Percentiles rank a stretch among this genome's conserved stretches.
Evolutionary conservation across 2,888 invertebrate genomes (phyloP).

Genomic region (Orchestes rusci): DNA sequence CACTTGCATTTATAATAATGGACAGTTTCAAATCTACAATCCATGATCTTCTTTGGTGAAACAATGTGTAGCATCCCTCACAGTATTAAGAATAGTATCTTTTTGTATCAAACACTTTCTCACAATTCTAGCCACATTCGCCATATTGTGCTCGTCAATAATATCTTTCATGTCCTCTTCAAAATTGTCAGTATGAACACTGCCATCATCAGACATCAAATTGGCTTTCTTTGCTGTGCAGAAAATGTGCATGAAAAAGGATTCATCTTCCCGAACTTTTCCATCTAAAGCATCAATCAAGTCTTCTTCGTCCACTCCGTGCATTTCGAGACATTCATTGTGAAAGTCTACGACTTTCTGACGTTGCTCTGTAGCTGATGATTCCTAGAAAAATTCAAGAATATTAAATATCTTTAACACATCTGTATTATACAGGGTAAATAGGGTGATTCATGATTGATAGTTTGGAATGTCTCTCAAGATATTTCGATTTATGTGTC

Average conservation of each 20-base stretch:
- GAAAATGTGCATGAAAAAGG: constrained; percentile 28
- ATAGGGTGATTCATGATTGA: too few species aligned
- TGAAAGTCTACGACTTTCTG: constrained; percentile 28
- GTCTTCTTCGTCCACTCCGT: constrained; percentile 28
- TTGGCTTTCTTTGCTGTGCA: constrained; percentile 30
- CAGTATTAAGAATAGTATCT: constrained; percentile 13
- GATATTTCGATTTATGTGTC: too few species aligned
- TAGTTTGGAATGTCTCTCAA: too few species aligned
- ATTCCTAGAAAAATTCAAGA: neutral
- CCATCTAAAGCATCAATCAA: constrained; percentile 28
- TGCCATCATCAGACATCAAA: constrained; percentile 17
- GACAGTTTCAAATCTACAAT: constrained; percentile 10
- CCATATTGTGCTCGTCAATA: constrained; percentile 19
- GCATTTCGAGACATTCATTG: constrained; percentile 28
- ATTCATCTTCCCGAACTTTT: constrained; percentile 27
- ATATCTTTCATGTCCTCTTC: constrained; percentile 16
- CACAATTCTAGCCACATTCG: constrained; percentile 11
- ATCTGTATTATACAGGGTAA: neutral
- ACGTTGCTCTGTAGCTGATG: constrained; percentile 28
- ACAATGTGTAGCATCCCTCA: constrained; percentile 18
- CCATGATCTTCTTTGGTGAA: constrained; percentile 16
- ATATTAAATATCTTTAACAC: neutral
- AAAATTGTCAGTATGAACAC: constrained; percentile 16
- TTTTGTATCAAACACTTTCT: constrained; percentile 20
- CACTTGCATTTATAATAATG: too few species aligned